Base-by-base conservation (phyloP, 37 sponge, comb jelly and placozoan species). In the Ephydatia muelleri region DNA sequence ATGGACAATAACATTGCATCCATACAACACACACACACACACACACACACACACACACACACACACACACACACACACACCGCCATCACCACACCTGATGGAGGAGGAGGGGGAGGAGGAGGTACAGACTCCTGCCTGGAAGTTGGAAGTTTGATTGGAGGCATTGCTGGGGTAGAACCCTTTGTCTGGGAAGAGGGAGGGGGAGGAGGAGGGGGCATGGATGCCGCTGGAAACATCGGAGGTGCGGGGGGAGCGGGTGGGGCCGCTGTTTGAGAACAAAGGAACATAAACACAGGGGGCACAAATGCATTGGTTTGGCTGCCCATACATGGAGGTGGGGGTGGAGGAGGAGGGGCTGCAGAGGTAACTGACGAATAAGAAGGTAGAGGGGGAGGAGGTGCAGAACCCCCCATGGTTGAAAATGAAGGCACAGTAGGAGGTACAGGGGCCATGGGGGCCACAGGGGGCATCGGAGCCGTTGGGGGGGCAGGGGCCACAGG, bases 401-500 rank as follows among this genome's bases (percentile, higher is more conserved):
- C 21, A 36, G 68, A 67, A 33, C 49, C 29, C 37, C 31, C 16
- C 14, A 75, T 74, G 47, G 38, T 35, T 13, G 74, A 47, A 23
- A 19, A 34, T 49, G 78, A 27, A 83, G 87, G 80, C 22, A 65
- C 68, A 49, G 73, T 37, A 8, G 87, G 79, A 27, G 68, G 29
- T 30, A 8, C 72, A 39, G 65, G 57, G 19, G 74, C 57, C 73
- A 73, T 48, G 1, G 83, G 83, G 6, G 74, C 74, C 66, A 30
- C 37, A 22, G 83, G 83, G 39, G 88, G 69, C 11, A 77, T 64
- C 16, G 88, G 82, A 11, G 79, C 83, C 72, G 68, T 65, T 9
- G 84, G 84, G 31, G 89, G 76, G 34, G 72, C 47, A 32, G 89
- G 84, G 19, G 80, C 70, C 13, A 67, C 35, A 1, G 73, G 76